Evolutionary conservation across 2,113 vertebrate genomes (phyloP), one percentile per base, ranked within the genome.

Genomic region (Odobenus rosmarus): DNA sequence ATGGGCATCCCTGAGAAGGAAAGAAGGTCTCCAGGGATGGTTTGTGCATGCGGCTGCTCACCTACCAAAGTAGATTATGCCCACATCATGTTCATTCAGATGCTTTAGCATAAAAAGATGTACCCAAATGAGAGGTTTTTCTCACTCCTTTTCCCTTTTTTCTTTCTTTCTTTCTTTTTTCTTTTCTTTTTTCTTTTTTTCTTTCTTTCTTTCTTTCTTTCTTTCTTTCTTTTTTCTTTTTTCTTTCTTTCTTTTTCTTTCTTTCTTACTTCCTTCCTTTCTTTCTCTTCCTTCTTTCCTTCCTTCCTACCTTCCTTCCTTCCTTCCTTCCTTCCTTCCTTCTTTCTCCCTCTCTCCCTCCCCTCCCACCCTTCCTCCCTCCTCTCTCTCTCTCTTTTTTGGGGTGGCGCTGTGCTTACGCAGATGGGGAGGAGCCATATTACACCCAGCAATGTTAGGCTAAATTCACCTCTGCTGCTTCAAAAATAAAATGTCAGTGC

Each of bases 41-140:
- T 93, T 77, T 89, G 87, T 95, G 83, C 90, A 14, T 3, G 9
- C 31, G 21, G 15, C 42, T 53, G 96, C 88, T 97, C 96, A 96
- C 93, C 98, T 97, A 91, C 97, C 96, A 92, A 98, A 96, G 67
- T 42, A 98, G 93, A 88, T 84, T 86, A 90, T 95, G 84, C 97
- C 97, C 96, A 86, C 95, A 95, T 95, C 77, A 83, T 93, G 97
- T 95, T 96, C 95, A 98, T 97, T 97, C 91, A 97, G 95, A 97
- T 96, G 91, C 95, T 95, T 96, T 46, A 31, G 64, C 93, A 93
- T 92, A 95, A 95, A 97, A 97, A 83, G 80, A 77, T 24, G 39
- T 61, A n/a, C 93, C 90, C 76, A 92, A 89, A 88, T 95, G 64
- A 98, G 81, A 98, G 64, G 88, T 42, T 95, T 49, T 85, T 36